phyloP scores from a whole-genome alignment of 2,888 invertebrate species.

The Ditylenchus weischeri region DNA sequence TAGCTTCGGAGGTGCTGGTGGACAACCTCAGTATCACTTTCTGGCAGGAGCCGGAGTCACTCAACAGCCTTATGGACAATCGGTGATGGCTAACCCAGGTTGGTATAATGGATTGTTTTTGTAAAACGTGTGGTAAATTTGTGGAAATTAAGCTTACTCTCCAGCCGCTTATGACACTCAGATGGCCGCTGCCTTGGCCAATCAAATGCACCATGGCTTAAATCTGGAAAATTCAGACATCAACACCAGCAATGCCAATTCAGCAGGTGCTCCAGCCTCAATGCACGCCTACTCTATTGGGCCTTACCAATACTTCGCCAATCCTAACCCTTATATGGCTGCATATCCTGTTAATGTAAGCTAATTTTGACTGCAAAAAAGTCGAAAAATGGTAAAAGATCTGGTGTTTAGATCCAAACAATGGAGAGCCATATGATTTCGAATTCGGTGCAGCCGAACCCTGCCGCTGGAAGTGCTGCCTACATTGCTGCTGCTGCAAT shows the following conservation, averaged over 20 bases:
- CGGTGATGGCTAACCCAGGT: constrained; percentile 4
- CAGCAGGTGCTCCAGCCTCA: not conserved
- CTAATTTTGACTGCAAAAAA: not conserved
- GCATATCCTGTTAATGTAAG: constrained; percentile 20
- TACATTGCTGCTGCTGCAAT: not conserved
- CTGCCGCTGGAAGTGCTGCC: not conserved
- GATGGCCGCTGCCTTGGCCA: constrained; percentile 11
- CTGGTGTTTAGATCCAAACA: not conserved
- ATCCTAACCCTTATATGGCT: constrained; percentile 14
- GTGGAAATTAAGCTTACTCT: constrained; percentile 3
- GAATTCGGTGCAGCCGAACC: not conserved
- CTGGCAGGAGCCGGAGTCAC: constrained; percentile 4
- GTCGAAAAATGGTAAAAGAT: not conserved
- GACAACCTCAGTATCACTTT: constrained; percentile 15
- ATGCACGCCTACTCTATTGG: constrained; percentile 7
- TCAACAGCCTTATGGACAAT: constrained; percentile 1
- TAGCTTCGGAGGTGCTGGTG: constrained; percentile 9
- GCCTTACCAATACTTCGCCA: constrained; percentile 13
- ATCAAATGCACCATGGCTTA: constrained; percentile 8
- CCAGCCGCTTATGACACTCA: constrained; percentile 1
- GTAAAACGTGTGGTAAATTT: not conserved
- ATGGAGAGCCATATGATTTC: constrained; percentile 9
- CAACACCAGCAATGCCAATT: constrained; percentile 1
- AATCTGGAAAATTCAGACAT: not conserved
- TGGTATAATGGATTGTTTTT: not conserved